These are phyloP conservation scores for Omphaloscelis lunosa DNA, from an alignment of 2,888 invertebrate genomes.

Conservation along the genomic window DNA sequence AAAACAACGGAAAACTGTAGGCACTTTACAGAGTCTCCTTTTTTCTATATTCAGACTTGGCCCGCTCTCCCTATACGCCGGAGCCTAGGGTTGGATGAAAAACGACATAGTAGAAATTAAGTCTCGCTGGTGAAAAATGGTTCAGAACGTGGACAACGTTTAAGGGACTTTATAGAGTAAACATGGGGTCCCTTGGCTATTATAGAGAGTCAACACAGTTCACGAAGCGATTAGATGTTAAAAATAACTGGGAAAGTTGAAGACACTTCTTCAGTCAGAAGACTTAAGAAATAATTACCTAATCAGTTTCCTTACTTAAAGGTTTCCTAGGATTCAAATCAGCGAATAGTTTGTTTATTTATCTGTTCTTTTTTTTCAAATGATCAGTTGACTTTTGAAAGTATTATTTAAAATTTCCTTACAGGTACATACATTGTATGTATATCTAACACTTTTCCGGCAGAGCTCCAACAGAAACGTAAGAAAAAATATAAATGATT, in stretches of 20 bases:
- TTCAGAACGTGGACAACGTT: conserved; percentile 79
- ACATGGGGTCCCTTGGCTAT: conserved; percentile 60
- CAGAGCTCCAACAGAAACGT: background rate
- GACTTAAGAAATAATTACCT: background rate
- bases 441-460: background rate
- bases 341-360: too few species aligned
- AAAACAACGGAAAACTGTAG: background rate
- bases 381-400: too few species aligned
- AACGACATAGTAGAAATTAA: conserved; percentile 87
- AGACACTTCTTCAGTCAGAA: background rate
- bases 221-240: conserved; percentile 51
- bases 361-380: too few species aligned
- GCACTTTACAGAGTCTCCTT: background rate
- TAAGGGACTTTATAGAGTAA: conserved; percentile 67
- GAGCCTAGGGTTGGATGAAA: conserved; percentile 85
- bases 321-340: too few species aligned
- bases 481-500: background rate
- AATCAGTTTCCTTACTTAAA: background rate
- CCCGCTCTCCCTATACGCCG: conserved; percentile 30
- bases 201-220: conserved; percentile 66
- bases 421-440: too few species aligned
- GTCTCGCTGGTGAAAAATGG: conserved; percentile 87
- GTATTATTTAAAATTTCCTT: too few species aligned
- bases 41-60: conserved; percentile 44
- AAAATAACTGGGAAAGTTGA: background rate